Base-by-base conservation (phyloP, 2,888 invertebrate species). In the Harpalus rubripes region DNA sequence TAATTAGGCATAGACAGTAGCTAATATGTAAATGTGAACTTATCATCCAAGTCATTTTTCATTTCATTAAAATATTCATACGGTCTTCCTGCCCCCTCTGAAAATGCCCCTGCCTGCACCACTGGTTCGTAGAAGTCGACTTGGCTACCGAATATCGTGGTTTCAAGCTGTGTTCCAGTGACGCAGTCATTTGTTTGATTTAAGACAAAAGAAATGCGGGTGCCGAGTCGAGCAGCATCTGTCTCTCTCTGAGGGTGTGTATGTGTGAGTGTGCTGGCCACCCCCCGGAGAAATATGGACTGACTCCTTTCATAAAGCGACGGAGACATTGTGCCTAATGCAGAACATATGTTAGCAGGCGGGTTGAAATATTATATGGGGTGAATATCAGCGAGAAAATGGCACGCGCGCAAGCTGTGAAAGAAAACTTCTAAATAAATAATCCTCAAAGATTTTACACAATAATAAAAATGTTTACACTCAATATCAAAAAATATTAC, bases 131-230 rank as follows among this genome's bases (percentile, higher is more conserved):
- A 68, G 52, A 8, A 15, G 63, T 39, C 44, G 44, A 52, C 44
- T 52, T 52, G 44, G 44, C 44, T 52, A 52, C 41, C 18, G 61
- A 76, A 84, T 84, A 84, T 84, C 84, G 84, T 63, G 84, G 84
- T 84, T 84, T 84, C 84, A 84, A 84, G 84, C 84, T 84, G 84
- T 84, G 84, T 84, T 84, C 78, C 78, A 84, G 63, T 84, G 84
- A 84, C 84, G 84, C 84, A 84, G 84, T 84, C 84, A 84, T 84
- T 84, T 84, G 84, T 84, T 84, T 84, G 84, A 84, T 84, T 84
- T 84, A 84, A 84, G 84, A 84, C 84, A 84, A 84, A 84, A 84
- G 84, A 84, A 84, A 84, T 84, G 84, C 84, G 84, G 84, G 84
- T 83, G 74, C 58, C 74, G 78, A 63, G 61, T 44, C 78, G 26